Conservation (phyloP, 2,888 invertebrate species). For the Incurvaria masculella region DNA sequence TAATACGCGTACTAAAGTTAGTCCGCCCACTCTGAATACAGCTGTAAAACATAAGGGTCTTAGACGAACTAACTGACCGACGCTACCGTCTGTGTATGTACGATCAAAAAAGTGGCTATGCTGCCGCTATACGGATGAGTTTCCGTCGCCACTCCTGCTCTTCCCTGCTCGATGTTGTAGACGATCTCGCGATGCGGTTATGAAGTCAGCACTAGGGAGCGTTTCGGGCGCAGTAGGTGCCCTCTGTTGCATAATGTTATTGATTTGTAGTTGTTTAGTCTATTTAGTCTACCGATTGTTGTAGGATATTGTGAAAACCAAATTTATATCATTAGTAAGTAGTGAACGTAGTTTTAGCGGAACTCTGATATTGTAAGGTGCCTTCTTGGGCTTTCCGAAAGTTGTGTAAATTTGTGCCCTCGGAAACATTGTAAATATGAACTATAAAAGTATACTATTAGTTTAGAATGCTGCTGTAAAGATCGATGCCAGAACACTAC, state of each 20-base stretch:
- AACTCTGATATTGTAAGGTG: constrained; percentile 51
- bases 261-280: constrained; percentile 52
- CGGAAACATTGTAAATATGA: constrained; percentile 48
- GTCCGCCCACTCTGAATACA: too few relatives aligned
- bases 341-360: constrained; percentile 26
- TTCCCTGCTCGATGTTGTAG: too few relatives aligned
- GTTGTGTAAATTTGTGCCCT: constrained; percentile 51
- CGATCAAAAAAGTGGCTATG: background rate
- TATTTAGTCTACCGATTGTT: constrained; percentile 50
- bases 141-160: too few relatives aligned
- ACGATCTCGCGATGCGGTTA: background rate
- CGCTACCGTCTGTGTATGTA: too few relatives aligned
- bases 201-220: background rate
- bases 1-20: too few relatives aligned
- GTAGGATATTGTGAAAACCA: constrained; percentile 54
- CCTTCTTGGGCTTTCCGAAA: constrained; percentile 43
- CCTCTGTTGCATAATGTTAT: constrained; percentile 53
- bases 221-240: background rate
- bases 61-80: too few relatives aligned
- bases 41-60: too few relatives aligned
- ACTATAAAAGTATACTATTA: constrained; percentile 52
- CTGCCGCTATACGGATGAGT: too few relatives aligned
- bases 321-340: constrained; percentile 55
- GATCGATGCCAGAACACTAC: constrained; percentile 30
- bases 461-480: constrained; percentile 43